Percentiles rank a stretch among this genome's conserved stretches.
phyloP scores from a whole-genome alignment of 2,888 invertebrate species.

The Rhaphigaster nebulosa region DNA sequence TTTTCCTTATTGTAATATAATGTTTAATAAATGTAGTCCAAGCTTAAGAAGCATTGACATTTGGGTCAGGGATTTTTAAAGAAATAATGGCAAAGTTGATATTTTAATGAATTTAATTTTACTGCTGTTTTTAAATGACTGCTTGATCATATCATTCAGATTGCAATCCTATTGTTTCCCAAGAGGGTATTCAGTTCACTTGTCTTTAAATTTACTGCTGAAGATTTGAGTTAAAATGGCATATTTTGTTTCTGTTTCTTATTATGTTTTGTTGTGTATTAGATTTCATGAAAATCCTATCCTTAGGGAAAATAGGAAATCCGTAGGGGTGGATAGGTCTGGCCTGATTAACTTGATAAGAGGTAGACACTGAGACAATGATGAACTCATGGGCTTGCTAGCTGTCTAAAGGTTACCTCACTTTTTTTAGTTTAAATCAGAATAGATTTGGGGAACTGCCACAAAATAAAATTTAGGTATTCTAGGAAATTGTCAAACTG shows the following conservation, averaged over 20 bases:
- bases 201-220: neutral
- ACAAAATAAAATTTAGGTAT: neutral
- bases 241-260: neutral
- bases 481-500: neutral
- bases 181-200: neutral
- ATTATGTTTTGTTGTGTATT: neutral
- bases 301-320: too few species aligned
- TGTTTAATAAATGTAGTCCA: neutral
- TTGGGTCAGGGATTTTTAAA: constrained; percentile 43
- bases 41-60: constrained; percentile 13
- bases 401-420: neutral
- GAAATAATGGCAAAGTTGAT: constrained; percentile 51
- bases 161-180: neutral
- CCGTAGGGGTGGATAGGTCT: neutral
- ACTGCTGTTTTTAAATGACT: neutral
- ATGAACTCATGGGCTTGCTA: neutral
- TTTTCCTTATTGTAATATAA: neutral
- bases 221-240: neutral
- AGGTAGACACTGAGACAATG: neutral
- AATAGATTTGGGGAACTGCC: neutral
- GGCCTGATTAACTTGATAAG: neutral
- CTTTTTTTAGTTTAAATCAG: neutral
- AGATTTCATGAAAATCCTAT: neutral
- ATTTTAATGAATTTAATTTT: neutral
- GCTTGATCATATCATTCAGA: neutral